Percentiles rank a stretch among this genome's conserved stretches.
Conservation (phyloP, 2,888 invertebrate species). For the Hypolimnas misippus region DNA sequence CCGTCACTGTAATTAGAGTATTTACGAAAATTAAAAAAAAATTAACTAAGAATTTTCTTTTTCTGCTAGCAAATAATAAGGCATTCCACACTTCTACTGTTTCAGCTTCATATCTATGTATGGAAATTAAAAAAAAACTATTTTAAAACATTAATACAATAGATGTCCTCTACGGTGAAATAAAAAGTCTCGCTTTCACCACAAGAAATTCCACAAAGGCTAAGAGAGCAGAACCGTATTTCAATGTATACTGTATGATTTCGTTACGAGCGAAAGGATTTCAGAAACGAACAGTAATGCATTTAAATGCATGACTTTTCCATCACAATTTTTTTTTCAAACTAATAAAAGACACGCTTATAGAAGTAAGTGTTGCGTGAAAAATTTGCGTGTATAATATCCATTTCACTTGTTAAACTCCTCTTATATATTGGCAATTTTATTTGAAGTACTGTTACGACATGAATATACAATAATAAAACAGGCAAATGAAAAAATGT, state of each 20-base stretch:
- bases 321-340: slow-evolving; percentile 68
- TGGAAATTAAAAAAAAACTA: not conserved
- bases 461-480: not conserved
- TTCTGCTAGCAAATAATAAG: no score
- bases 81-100: not conserved
- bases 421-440: slow-evolving; percentile 12
- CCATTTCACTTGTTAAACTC: slow-evolving; percentile 65
- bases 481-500: not conserved
- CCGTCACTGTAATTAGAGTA: slow-evolving; percentile 15
- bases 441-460: slow-evolving; percentile 12
- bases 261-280: slow-evolving; percentile 72
- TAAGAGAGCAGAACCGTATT: slow-evolving; percentile 33
- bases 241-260: slow-evolving; percentile 36
- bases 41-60: not conserved
- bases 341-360: slow-evolving; percentile 55
- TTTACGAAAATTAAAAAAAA: no score
- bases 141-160: not conserved
- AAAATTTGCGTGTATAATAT: slow-evolving; percentile 63
- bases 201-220: slow-evolving; percentile 34
- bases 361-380: slow-evolving; percentile 71
- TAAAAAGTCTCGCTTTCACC: slow-evolving; percentile 36
- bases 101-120: no score
- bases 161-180: slow-evolving; percentile 22
- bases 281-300: slow-evolving; percentile 63
- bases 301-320: slow-evolving; percentile 37